These are phyloP conservation scores for Xenopus tropicalis DNA, from an alignment of 2,113 vertebrate species.

Conservation along the genomic window UCB_Xtro_10.0 CM004446.2:130686501-130687000, in stretches of 20 bases:
- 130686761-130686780: background rate
- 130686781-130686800: background rate
- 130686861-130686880: no score
- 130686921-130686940: no score
- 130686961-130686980: no score
- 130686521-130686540: conserved; percentile 31
- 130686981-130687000: no score
- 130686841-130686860: no score
- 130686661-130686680: conserved; percentile 3
- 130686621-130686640: conserved; percentile 42
- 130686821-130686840: no score
- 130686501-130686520: background rate
- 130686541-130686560: conserved; percentile 24
- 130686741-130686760: conserved; percentile 4
- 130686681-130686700: conserved; percentile 12
- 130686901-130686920: no score
- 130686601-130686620: conserved; percentile 36
- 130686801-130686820: no score
- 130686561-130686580: conserved; percentile 14
- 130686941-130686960: no score
- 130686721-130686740: background rate
- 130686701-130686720: conserved; percentile 21
- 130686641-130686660: conserved; percentile 18
- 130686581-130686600: conserved; percentile 35
- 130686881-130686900: no score